Percentiles rank a stretch among this genome's conserved stretches.
These are phyloP conservation scores for Gryllus bimaculatus DNA, from an alignment of 1,140 invertebrate genomes.

Conservation along the genomic window DNA sequence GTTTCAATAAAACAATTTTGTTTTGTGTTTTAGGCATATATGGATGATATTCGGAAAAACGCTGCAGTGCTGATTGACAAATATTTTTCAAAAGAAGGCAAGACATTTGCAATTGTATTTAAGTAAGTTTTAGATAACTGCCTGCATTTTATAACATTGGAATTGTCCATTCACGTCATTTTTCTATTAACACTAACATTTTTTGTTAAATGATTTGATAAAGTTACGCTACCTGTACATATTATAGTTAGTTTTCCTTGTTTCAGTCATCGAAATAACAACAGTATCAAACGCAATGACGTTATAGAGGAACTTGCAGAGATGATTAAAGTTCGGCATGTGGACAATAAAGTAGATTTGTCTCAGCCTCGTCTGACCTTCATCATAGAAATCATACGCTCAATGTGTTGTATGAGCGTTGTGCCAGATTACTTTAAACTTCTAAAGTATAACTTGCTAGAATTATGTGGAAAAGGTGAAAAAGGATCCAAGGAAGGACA, in stretches of 20 bases:
- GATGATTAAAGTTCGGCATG: conserved; percentile 53
- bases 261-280: conserved; percentile 62
- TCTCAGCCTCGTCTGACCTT: conserved; percentile 64
- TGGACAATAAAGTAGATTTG: conserved; percentile 64
- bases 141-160: no score
- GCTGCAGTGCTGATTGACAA: conserved; percentile 17
- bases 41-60: conserved; percentile 13
- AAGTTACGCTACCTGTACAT: background rate
- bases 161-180: no score
- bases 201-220: no score
- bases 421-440: conserved; percentile 53
- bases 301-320: conserved; percentile 61
- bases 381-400: conserved; percentile 66
- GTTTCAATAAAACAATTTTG: no score
- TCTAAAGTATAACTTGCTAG: conserved; percentile 59
- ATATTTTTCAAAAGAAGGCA: conserved; percentile 19
- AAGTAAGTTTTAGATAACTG: conserved; percentile 11
- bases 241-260: conserved; percentile 18
- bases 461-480: conserved; percentile 28
- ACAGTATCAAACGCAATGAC: conserved; percentile 53
- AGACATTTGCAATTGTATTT: conserved; percentile 17
- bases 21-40: conserved; percentile 15
- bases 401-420: conserved; percentile 52
- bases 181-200: no score
- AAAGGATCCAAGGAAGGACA: background rate